Conservation (phyloP, 2,888 invertebrate species). For the Subacronicta megacephala region DNA sequence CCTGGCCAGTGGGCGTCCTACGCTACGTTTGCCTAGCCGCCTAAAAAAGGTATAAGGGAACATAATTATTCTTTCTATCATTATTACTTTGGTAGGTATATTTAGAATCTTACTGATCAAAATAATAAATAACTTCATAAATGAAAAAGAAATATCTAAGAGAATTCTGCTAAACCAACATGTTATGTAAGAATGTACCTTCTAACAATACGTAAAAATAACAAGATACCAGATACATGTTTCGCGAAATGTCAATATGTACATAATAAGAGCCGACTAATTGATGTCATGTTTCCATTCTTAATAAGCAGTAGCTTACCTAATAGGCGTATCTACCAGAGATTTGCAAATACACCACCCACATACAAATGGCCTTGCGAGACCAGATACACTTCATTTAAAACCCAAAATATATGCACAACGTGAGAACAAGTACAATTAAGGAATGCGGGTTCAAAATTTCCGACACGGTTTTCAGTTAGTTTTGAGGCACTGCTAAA, state of each 20-base stretch:
- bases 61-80: too few species aligned
- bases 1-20: too few species aligned
- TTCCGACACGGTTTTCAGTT: background rate
- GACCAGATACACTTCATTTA: conserved; percentile 1
- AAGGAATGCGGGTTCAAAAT: conserved; percentile 12
- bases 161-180: too few species aligned
- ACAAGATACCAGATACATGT: background rate
- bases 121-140: too few species aligned
- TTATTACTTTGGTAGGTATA: too few species aligned
- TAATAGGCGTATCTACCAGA: conserved; percentile 3
- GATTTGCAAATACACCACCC: conserved; percentile 36
- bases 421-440: conserved; percentile 20
- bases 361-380: conserved; percentile 24
- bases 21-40: too few species aligned
- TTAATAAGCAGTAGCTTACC: conserved; percentile 24
- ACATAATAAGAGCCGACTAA: conserved; percentile 20
- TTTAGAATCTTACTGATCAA: too few species aligned
- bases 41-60: too few species aligned
- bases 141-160: too few species aligned
- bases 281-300: conserved; percentile 22
- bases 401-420: conserved; percentile 24
- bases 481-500: too few species aligned
- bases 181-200: background rate
- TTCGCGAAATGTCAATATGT: conserved; percentile 2
- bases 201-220: background rate